Percentiles rank a stretch among this genome's conserved stretches.
Evolutionary conservation across 2,888 invertebrate species (phyloP).

Genomic region (Aphidoletes aphidimyza): DNA sequence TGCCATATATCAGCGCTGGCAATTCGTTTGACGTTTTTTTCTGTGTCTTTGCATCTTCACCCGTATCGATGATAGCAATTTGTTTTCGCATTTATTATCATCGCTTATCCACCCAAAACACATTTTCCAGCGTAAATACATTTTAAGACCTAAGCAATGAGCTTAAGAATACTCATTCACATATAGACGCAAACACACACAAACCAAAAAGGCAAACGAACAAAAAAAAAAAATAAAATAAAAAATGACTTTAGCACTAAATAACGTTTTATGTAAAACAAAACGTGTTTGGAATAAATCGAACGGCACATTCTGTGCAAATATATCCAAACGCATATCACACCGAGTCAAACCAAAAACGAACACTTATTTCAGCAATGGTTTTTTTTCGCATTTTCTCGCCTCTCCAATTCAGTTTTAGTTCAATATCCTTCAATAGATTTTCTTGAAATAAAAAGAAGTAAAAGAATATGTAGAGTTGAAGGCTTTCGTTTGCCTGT

Average conservation of each 20-base stretch:
- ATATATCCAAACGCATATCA: constrained; percentile 16
- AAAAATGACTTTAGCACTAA: constrained; percentile 53
- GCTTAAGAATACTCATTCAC: background rate
- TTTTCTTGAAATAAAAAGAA: background rate
- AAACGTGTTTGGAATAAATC: constrained; percentile 54
- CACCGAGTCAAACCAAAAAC: background rate
- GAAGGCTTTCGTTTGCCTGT: constrained; percentile 18
- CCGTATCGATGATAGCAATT: constrained; percentile 31
- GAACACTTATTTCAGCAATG: constrained; percentile 1
- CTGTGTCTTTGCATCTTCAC: background rate
- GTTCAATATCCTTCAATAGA: constrained; percentile 32
- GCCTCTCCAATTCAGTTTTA: constrained; percentile 1
- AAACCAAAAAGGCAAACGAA: background rate
- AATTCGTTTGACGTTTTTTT: constrained; percentile 7
- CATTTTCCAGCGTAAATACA: constrained; percentile 38
- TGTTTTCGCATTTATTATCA: constrained; percentile 50
- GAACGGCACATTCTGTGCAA: constrained; percentile 44
- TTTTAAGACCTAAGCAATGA: constrained; percentile 46
- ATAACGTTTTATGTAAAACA: constrained; percentile 53
- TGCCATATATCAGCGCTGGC: background rate
- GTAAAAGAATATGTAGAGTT: background rate
- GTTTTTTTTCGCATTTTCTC: background rate
- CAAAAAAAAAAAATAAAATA: constrained; percentile 13
- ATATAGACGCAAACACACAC: background rate
- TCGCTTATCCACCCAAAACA: constrained; percentile 45